Evolutionary conservation across 2,113 vertebrate genomes (phyloP).

Genomic region (Tursiops truncatus): DNA sequence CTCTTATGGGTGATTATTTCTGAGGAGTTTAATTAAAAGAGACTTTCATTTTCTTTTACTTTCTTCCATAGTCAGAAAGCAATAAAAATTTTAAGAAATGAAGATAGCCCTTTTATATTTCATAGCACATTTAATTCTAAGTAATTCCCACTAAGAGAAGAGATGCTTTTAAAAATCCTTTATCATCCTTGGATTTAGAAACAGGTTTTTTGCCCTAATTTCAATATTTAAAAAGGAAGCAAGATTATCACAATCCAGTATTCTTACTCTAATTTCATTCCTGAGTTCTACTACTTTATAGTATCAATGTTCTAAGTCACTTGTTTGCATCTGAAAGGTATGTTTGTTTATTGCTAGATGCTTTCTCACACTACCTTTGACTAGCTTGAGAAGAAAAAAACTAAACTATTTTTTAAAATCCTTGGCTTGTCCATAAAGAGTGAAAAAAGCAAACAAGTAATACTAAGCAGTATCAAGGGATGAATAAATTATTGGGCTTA

Average conservation of each 20-base stretch:
- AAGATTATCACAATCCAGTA: neutral
- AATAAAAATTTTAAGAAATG: conserved; percentile 20
- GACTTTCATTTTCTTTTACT: neutral
- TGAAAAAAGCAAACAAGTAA: neutral
- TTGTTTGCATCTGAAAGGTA: neutral
- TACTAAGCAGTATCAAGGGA: neutral
- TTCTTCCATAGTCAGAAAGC: neutral
- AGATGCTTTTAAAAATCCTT: neutral
- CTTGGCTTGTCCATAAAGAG: neutral
- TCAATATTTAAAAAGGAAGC: neutral
- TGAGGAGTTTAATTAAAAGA: neutral
- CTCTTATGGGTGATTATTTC: neutral
- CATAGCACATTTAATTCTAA: neutral
- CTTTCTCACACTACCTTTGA: neutral
- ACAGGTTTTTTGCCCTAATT: neutral
- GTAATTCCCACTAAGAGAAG: neutral
- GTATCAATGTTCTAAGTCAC: neutral
- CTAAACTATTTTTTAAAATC: neutral
- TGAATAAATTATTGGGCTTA: neutral
- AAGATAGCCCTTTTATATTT: neutral
- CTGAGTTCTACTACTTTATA: neutral
- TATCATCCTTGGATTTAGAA: neutral
- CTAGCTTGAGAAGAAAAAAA: neutral
- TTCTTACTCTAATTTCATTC: neutral
- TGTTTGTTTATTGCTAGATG: neutral